phyloP scores from a whole-genome alignment of 2,113 vertebrate species.

The Sorex fumeus region DNA sequence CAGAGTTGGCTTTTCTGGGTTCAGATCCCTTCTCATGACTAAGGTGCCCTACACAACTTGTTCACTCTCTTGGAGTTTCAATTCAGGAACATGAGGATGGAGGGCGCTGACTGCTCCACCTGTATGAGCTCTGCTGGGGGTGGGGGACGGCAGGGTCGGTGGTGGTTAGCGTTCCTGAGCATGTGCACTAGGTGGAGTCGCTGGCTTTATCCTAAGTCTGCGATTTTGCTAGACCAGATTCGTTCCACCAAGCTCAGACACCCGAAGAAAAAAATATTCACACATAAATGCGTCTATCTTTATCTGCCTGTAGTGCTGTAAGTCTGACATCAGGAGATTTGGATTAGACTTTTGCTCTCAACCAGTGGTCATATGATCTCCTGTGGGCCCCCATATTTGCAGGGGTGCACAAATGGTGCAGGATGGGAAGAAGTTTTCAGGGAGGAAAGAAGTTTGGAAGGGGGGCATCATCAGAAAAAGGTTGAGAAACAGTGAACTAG shows the following conservation, averaged over 20 bases:
- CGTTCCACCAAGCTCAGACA: not conserved
- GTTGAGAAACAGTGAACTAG: no score
- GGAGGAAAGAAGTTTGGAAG: no score
- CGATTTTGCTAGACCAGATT: not conserved
- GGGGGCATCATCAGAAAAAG: no score
- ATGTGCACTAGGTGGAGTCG: fast-evolving
- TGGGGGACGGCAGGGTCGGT: no score
- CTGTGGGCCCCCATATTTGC: no score
- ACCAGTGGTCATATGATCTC: no score
- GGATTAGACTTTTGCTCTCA: not conserved
- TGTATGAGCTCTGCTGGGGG: no score
- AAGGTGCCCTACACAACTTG: not conserved
- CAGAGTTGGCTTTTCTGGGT: not conserved
- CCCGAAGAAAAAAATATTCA: not conserved
- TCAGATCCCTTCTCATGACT: not conserved
- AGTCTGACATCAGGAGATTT: not conserved
- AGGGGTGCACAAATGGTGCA: no score
- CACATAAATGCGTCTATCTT: not conserved
- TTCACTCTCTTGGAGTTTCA: not conserved
- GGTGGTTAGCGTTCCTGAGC: no score
- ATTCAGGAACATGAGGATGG: not conserved
- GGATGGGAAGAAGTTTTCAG: no score
- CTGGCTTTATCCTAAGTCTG: not conserved
- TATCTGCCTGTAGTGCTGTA: not conserved
- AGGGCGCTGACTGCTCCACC: no score